A percentile compares a stretch with the other conserved stretches of the same genome.
phyloP scores from a whole-genome alignment of 2,797 vertebrate species.

The Catostomus latipinnis region DNA sequence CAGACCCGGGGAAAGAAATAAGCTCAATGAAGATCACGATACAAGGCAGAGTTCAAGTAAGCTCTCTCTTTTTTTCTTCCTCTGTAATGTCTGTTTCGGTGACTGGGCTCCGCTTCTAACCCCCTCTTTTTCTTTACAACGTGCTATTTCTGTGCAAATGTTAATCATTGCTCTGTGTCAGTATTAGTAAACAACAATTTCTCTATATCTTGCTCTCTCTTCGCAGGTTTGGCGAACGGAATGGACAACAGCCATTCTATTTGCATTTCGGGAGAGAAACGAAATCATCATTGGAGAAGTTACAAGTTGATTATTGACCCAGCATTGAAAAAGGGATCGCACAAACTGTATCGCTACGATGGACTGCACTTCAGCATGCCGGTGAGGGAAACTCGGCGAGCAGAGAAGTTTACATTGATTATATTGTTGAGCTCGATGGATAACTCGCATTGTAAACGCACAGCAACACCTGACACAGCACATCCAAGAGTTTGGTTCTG shows the following conservation, averaged over 20 bases:
- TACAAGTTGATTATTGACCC: conserved; percentile 99
- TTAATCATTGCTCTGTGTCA: conserved; percentile 58
- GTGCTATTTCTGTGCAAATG: conserved; percentile 54
- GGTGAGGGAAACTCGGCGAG: conserved; percentile 78
- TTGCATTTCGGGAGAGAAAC: conserved; percentile 94
- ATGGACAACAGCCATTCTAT: conserved; percentile 93
- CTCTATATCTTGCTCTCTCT: conserved; percentile 65
- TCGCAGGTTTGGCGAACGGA: conserved; percentile 96
- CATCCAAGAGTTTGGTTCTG: conserved; percentile 67
- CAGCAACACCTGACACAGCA: conserved; percentile 65
- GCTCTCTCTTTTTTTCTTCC: conserved; percentile 74
- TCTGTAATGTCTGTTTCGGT: conserved; percentile 78
- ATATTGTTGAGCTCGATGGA: conserved; percentile 72
- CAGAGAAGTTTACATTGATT: conserved; percentile 42
- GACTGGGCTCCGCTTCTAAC: conserved; percentile 71
- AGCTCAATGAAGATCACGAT: conserved; percentile 91
- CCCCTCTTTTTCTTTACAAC: conserved; percentile 65
- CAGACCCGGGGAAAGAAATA: conserved; percentile 87
- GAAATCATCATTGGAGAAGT: conserved; percentile 99
- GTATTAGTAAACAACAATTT: conserved; percentile 55
- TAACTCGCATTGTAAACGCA: conserved; percentile 45
- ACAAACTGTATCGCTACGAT: conserved; percentile 98
- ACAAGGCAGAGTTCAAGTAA: conserved; percentile 96
- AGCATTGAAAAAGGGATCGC: conserved; percentile 94
- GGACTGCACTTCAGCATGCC: conserved; percentile 94